Percentiles rank a stretch among this genome's conserved stretches.
Evolutionary conservation across 2,797 vertebrate species (phyloP).

Genomic region (Rhinophrynus dorsalis): DNA sequence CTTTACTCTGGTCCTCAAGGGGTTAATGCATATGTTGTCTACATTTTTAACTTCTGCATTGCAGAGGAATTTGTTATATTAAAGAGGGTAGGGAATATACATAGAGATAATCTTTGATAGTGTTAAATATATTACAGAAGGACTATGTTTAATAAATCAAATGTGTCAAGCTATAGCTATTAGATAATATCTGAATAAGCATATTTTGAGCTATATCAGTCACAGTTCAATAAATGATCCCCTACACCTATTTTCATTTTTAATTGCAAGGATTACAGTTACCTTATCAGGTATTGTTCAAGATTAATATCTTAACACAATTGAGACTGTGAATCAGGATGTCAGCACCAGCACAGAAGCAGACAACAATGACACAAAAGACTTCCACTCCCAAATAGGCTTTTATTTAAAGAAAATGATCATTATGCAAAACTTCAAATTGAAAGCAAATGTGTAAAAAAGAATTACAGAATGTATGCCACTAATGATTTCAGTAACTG

Average conservation of each 20-base stretch:
- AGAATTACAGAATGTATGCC: conserved; percentile 47
- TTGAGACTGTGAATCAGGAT: conserved; percentile 32
- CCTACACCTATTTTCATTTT: conserved; percentile 5
- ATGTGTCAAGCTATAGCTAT: too few relatives aligned
- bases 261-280: conserved; percentile 23
- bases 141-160: too few relatives aligned
- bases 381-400: conserved; percentile 45
- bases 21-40: too few relatives aligned
- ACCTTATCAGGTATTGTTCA: conserved; percentile 23
- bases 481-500: conserved; percentile 50
- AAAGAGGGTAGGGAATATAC: too few relatives aligned
- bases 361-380: conserved; percentile 42
- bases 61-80: too few relatives aligned
- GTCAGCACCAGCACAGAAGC: conserved; percentile 8
- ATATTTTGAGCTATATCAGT: background rate
- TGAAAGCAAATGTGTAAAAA: conserved; percentile 51
- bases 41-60: too few relatives aligned
- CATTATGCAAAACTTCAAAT: conserved; percentile 50
- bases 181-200: too few relatives aligned
- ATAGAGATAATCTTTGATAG: too few relatives aligned
- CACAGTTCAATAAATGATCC: background rate
- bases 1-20: too few relatives aligned
- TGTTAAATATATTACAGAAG: too few relatives aligned
- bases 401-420: conserved; percentile 50
- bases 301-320: conserved; percentile 13